Conservation (phyloP, 1,140 invertebrate species). For the Drosophila subobscura region DNA sequence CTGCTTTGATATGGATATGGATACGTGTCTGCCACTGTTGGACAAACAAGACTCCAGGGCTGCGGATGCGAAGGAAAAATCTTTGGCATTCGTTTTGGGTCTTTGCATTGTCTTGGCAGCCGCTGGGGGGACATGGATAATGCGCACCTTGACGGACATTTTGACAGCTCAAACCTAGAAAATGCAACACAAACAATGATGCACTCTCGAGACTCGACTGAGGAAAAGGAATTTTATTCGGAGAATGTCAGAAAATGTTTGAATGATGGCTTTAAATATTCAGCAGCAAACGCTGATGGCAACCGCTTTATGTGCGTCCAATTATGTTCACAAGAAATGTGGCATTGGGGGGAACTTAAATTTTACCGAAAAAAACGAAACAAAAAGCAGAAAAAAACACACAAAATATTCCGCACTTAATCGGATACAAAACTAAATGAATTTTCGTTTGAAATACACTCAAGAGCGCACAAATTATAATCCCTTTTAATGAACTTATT, state of each 20-base stretch:
- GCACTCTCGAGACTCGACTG: constrained; percentile 35
- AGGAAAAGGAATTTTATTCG: constrained; percentile 20
- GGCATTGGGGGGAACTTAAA: too few relatives aligned
- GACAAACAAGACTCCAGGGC: constrained; percentile 2
- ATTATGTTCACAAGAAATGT: too few relatives aligned
- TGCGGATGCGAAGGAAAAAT: constrained; percentile 52
- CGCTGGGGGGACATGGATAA: constrained; percentile 12
- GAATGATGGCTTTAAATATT: too few relatives aligned
- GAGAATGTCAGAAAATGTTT: constrained; percentile 24
- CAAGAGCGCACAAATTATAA: not conserved
- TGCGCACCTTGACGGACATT: constrained; percentile 43
- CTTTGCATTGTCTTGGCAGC: not conserved
- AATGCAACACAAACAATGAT: constrained; percentile 47
- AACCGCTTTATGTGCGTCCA: too few relatives aligned
- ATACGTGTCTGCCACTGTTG: constrained; percentile 26
- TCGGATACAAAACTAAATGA: too few relatives aligned
- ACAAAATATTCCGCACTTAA: too few relatives aligned
- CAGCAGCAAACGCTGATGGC: not conserved
- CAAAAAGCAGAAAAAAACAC: too few relatives aligned
- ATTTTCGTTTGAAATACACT: too few relatives aligned
- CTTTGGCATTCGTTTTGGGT: constrained; percentile 15
- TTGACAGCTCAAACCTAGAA: constrained; percentile 44
- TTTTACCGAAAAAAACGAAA: too few relatives aligned
- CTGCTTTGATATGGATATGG: constrained; percentile 34
- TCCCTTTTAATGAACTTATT: not conserved